Evolutionary conservation across 2,888 invertebrate species (phyloP).

Genomic region (Tuberolachnus salignus): DNA sequence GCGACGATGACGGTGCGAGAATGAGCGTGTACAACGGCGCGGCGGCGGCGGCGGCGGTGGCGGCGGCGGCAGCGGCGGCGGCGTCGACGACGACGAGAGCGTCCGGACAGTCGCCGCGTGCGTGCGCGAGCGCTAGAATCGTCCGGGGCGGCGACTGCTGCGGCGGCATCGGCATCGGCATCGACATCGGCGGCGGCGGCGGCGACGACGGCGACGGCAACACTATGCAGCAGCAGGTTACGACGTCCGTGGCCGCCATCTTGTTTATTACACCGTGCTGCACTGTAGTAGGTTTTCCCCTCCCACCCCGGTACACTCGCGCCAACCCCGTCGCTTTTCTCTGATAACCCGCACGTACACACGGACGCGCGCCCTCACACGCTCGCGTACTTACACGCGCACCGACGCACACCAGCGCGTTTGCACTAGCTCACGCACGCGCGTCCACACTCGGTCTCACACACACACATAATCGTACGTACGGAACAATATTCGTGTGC

Average conservation of each 20-base stretch:
- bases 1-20: too few species aligned
- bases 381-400: neutral
- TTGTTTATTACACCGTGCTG: conserved; percentile 18
- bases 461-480: conserved; percentile 3
- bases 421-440: neutral
- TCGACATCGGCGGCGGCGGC: neutral
- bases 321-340: conserved; percentile 27
- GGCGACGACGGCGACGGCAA: neutral
- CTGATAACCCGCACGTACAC: conserved; percentile 45
- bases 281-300: neutral
- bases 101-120: too few species aligned
- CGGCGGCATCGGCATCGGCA: neutral
- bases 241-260: conserved; percentile 39
- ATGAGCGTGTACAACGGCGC: too few species aligned
- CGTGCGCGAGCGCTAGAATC: neutral
- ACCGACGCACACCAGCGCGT: too few species aligned
- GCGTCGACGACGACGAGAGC: neutral
- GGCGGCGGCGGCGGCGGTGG: neutral
- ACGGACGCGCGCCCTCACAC: neutral
- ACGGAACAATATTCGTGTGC: conserved; percentile 31
- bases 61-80: neutral
- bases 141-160: neutral
- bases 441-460: neutral
- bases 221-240: neutral
- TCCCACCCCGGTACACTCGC: neutral